Conservation (phyloP, 1,140 invertebrate species). For the Macrobrachium rosenbergii region DNA sequence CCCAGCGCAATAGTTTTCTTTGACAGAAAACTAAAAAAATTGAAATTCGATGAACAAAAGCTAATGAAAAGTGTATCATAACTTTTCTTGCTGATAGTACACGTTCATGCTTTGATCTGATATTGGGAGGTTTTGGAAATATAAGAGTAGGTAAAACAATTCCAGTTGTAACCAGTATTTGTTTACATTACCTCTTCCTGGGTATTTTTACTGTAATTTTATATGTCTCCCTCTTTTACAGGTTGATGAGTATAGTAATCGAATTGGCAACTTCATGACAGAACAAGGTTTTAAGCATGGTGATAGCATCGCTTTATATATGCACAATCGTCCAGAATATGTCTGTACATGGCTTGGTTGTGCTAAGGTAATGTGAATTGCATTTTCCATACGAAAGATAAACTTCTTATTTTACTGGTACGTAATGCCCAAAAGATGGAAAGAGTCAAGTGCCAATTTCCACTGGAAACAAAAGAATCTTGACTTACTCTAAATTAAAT, state of each 20-base stretch:
- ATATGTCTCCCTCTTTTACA: slow-evolving; percentile 59
- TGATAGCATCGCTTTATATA: slow-evolving; percentile 75
- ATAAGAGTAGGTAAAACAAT: too few relatives aligned
- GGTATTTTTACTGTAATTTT: not conserved
- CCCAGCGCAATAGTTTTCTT: too few relatives aligned
- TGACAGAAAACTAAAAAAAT: too few relatives aligned
- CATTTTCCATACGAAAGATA: not conserved
- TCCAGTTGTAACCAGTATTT: not conserved
- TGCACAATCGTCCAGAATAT: slow-evolving; percentile 74
- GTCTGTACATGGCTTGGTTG: slow-evolving; percentile 74
- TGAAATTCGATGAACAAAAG: too few relatives aligned
- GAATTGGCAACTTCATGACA: slow-evolving; percentile 71
- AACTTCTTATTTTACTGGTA: not conserved
- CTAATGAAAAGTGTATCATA: too few relatives aligned
- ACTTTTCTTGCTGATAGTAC: too few relatives aligned
- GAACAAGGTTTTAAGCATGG: slow-evolving; percentile 70
- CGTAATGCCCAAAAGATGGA: too few relatives aligned
- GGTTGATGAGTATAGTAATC: slow-evolving; percentile 72
- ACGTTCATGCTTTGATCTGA: too few relatives aligned
- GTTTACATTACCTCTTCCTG: not conserved
- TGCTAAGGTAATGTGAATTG: slow-evolving; percentile 70
- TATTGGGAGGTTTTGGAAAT: too few relatives aligned
- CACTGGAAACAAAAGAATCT: too few relatives aligned
- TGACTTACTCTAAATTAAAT: too few relatives aligned
- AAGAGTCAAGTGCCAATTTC: not conserved